Evolutionary conservation across 2,797 vertebrate species (phyloP), one percentile per base, ranked within the genome.

Genomic region (Sebastolobus altivelis): DNA sequence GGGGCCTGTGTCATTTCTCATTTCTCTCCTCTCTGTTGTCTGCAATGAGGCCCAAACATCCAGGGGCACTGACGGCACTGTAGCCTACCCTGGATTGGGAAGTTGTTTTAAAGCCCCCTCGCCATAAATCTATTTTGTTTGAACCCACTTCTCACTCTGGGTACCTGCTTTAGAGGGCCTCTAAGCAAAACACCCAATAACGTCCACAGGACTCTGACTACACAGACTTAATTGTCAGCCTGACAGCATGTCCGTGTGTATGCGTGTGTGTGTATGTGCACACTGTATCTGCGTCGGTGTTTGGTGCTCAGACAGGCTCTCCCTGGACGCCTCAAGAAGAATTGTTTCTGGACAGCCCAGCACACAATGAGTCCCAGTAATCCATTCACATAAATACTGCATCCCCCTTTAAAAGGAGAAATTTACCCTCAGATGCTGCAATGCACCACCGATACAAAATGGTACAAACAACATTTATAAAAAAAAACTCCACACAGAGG

Each of bases 361-460:
- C 68, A 85, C 82, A 90, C 83, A 91, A 83, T 89, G 83, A 91
- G 84, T 60, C 71, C 72, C 82, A 29, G 80, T 88, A 92, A 93
- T 84, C 86, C 71, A 84, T 82, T 79, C 61, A 83, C 82, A 93
- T 93, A 84, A 93, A 93, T 92, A 92, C 82, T 94, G 81, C 81
- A 91, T 77, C 49, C 61, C 54, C 37, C 67, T 55, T 66, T 66
- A 78, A 83, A 78, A 86, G 87, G 66, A 88, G 72, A 82, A 71
- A 79, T 73, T 69, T 66, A 22, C 74, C 63, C 77, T 84, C 40
- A 69, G 79, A 87, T 85, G 43, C 83, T 92, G 86, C 88, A 90
- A 38, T 91, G 81, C 84, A 87, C 80, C 86, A 84, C 75, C 68
- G 72, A 80, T 72, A 29, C 58, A 72, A 82, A 88, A 82, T 69